Conservation (phyloP, 2,888 invertebrate species). For the Tanytarsus gracilentus region DNA sequence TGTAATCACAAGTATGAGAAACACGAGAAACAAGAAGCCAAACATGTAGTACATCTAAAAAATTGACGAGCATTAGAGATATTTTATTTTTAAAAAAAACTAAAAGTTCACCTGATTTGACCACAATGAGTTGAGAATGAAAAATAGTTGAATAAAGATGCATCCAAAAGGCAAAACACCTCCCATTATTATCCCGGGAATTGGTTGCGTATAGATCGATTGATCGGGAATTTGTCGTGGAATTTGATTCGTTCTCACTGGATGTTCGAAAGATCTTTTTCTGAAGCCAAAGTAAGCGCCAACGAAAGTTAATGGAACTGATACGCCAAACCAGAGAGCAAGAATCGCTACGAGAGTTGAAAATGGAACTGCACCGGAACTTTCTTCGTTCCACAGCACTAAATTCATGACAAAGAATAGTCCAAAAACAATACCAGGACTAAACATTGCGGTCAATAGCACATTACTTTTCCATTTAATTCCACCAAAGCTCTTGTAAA, state of each 20-base stretch:
- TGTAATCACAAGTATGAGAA: constrained; percentile 92
- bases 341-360: constrained; percentile 88
- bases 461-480: constrained; percentile 99
- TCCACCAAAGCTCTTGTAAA: constrained; percentile 98
- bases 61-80: not conserved
- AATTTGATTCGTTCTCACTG: constrained; percentile 97
- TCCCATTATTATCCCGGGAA: constrained; percentile 96
- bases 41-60: constrained; percentile 94
- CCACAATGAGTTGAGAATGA: constrained; percentile 98
- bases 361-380: constrained; percentile 95
- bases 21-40: constrained; percentile 95
- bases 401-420: constrained; percentile 96
- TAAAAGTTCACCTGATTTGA: constrained; percentile 53
- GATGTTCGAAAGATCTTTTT: constrained; percentile 90
- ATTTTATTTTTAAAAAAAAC: not conserved
- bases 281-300: constrained; percentile 98
- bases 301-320: constrained; percentile 93
- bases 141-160: constrained; percentile 97
- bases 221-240: constrained; percentile 98
- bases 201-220: constrained; percentile 91
- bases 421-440: constrained; percentile 93
- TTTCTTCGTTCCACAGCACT: constrained; percentile 90
- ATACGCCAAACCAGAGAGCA: constrained; percentile 96
- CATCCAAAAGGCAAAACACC: constrained; percentile 97
- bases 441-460: constrained; percentile 87